These are phyloP conservation scores for Mesaphorura yosii DNA, from an alignment of 1,140 invertebrate species.

Conservation along the genomic window DNA sequence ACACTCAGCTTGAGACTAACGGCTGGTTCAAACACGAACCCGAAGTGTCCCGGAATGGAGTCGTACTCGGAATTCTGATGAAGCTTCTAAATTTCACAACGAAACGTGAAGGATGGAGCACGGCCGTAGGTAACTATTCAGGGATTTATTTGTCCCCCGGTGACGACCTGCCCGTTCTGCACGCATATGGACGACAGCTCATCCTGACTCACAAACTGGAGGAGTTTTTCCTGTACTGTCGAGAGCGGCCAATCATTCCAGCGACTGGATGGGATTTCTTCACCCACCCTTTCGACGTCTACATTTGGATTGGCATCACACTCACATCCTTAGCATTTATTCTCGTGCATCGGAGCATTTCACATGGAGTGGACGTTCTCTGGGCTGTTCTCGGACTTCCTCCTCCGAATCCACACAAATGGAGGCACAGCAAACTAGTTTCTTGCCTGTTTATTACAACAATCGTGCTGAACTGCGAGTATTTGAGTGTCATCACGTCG, in stretches of 20 bases:
- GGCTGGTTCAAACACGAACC: not conserved
- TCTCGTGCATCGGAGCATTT: not conserved
- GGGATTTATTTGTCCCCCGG: not conserved
- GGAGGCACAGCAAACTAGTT: not conserved
- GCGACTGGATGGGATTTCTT: not conserved
- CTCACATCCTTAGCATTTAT: not conserved
- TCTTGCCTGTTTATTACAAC: not conserved
- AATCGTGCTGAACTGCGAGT: not conserved
- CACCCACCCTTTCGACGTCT: not conserved
- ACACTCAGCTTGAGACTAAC: not conserved
- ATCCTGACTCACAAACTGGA: too few species aligned
- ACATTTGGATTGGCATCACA: not conserved
- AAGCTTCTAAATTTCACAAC: conserved; percentile 2
- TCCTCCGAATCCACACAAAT: not conserved
- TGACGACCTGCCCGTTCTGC: too few species aligned
- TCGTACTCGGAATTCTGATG: conserved; percentile 5
- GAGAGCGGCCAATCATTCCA: not conserved
- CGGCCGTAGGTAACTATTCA: not conserved
- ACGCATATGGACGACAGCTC: too few species aligned
- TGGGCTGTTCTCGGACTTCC: not conserved
- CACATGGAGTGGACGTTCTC: not conserved
- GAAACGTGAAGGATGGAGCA: not conserved
- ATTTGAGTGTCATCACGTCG: not conserved
- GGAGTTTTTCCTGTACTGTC: not conserved
- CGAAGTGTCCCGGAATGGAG: not conserved